A percentile compares a stretch with the other conserved stretches of the same genome.
These are phyloP conservation scores for Eulemur mongoz DNA, from an alignment of 2,797 vertebrate genomes.

Conservation along the genomic window DNA sequence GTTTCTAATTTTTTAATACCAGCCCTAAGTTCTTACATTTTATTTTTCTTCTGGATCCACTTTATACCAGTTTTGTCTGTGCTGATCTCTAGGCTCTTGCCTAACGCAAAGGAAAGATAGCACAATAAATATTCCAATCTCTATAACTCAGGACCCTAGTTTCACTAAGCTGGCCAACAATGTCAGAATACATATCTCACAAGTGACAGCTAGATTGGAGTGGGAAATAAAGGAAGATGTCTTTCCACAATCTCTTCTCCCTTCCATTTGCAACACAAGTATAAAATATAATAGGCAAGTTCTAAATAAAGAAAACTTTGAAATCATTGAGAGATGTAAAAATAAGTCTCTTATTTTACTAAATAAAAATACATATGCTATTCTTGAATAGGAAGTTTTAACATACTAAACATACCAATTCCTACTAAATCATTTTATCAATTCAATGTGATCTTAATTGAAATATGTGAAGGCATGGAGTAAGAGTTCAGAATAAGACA, in stretches of 20 bases:
- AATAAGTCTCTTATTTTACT: neutral
- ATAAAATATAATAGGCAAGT: neutral
- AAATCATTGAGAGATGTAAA: neutral
- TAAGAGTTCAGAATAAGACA: neutral
- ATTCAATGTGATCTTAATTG: neutral
- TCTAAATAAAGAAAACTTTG: conserved; percentile 8
- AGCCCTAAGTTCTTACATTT: neutral
- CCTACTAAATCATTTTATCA: neutral
- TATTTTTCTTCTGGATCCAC: neutral
- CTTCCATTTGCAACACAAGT: neutral
- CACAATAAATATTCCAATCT: neutral
- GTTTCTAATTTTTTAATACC: neutral
- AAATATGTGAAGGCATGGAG: neutral
- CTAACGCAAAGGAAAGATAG: neutral
- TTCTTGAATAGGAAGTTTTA: neutral
- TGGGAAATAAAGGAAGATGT: neutral
- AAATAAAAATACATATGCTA: neutral
- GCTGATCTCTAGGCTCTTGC: neutral
- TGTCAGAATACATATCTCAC: neutral
- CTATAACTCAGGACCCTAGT: neutral
- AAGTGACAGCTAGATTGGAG: neutral
- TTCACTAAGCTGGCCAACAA: neutral
- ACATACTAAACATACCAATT: neutral
- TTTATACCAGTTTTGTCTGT: neutral
- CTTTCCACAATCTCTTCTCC: neutral